These are phyloP conservation scores for Drosophila mulleri DNA, from an alignment of 2,888 invertebrate genomes.

Conservation along the genomic window DNA sequence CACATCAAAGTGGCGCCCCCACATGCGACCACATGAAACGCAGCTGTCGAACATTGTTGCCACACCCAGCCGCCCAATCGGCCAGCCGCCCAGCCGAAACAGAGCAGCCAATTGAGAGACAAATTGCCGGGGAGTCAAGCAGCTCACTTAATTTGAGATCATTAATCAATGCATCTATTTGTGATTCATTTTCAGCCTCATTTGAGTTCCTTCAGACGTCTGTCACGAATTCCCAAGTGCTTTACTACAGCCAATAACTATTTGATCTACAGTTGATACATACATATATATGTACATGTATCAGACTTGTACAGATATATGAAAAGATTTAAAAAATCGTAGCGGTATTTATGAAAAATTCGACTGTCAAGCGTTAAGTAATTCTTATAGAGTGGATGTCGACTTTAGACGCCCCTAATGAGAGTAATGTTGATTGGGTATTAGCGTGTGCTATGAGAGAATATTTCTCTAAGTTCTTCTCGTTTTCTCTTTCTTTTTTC, in stretches of 20 bases:
- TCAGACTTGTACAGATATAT: rapidly evolving
- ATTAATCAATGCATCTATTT: constrained; percentile 6
- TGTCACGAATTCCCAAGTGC: background rate
- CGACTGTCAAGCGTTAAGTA: too few relatives aligned
- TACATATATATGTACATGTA: background rate
- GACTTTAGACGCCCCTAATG: too few relatives aligned
- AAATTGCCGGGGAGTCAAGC: background rate
- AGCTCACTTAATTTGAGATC: background rate
- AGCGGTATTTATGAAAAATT: too few relatives aligned
- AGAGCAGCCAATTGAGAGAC: constrained; percentile 17
- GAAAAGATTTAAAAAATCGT: too few relatives aligned
- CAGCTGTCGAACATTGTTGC: constrained; percentile 27
- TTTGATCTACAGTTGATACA: background rate
- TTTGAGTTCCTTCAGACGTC: background rate
- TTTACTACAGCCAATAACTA: background rate
- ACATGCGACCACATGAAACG: constrained; percentile 25
- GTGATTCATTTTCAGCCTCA: background rate
- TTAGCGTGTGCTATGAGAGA: too few relatives aligned
- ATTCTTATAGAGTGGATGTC: too few relatives aligned
- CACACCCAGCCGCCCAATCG: background rate
- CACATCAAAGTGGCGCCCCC: constrained; percentile 38
- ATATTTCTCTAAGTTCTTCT: background rate
- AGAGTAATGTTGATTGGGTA: too few relatives aligned
- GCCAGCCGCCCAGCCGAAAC: background rate
- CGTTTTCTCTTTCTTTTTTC: background rate